Evolutionary conservation across 2,888 invertebrate species (phyloP).

Genomic region (Druceiella hillmani): DNA sequence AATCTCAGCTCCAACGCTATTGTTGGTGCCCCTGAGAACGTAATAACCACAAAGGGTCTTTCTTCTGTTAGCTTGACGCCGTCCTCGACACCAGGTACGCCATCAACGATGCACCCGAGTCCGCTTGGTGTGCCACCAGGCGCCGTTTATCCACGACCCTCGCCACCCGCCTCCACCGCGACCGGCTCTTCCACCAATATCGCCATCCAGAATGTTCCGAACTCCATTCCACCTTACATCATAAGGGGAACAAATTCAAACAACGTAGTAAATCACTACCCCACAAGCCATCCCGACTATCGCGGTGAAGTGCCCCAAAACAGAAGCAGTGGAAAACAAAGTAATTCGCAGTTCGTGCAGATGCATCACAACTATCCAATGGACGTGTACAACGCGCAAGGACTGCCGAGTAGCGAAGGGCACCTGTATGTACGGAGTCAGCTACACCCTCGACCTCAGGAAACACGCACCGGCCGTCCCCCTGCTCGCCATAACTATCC

Average conservation of each 20-base stretch:
- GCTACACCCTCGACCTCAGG: too few relatives aligned
- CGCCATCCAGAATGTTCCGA: slow-evolving; percentile 52
- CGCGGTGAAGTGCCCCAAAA: slow-evolving; percentile 21
- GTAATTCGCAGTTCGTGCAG: slow-evolving; percentile 29
- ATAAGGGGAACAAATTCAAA: slow-evolving; percentile 42
- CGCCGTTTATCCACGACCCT: slow-evolving; percentile 59
- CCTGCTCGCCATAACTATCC: slow-evolving; percentile 37
- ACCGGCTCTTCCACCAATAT: slow-evolving; percentile 51
- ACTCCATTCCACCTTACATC: slow-evolving; percentile 54
- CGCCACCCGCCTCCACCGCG: slow-evolving; percentile 62
- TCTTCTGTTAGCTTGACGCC: slow-evolving; percentile 60
- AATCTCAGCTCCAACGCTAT: slow-evolving; percentile 35
- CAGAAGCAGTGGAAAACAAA: slow-evolving; percentile 26
- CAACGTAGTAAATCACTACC: slow-evolving; percentile 35
- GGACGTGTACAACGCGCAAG: slow-evolving; percentile 36
- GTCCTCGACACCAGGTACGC: slow-evolving; percentile 58
- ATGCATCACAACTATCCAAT: slow-evolving; percentile 28
- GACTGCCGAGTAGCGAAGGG: slow-evolving; percentile 28
- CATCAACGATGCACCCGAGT: slow-evolving; percentile 58
- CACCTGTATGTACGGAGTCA: slow-evolving; percentile 31
- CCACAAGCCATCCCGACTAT: slow-evolving; percentile 28
- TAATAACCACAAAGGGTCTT: slow-evolving; percentile 42
- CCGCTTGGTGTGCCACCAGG: slow-evolving; percentile 46
- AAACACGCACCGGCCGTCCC: too few relatives aligned
- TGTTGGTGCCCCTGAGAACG: slow-evolving; percentile 46